These are phyloP conservation scores for Caenorhabditis imperialis DNA, from an alignment of 2,888 invertebrate species.

Conservation along the genomic window DNA sequence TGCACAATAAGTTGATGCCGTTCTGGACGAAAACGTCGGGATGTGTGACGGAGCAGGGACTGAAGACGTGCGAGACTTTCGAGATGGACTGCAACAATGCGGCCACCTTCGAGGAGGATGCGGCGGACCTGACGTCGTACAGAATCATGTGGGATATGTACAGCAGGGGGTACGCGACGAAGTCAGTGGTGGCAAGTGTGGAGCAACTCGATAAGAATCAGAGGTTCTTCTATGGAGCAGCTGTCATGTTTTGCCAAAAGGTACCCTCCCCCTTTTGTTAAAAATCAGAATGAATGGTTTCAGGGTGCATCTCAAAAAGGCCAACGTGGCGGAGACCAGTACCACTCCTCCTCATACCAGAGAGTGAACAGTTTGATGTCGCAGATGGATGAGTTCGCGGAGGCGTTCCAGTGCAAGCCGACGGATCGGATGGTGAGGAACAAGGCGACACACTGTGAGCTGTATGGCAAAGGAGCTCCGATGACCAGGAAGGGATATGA, in stretches of 20 bases:
- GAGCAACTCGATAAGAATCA: constrained; percentile 26
- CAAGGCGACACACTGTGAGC: constrained; percentile 29
- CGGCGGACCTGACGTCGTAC: constrained; percentile 27
- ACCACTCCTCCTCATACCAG: constrained; percentile 10
- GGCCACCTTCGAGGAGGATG: constrained; percentile 38
- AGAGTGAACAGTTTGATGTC: constrained; percentile 43
- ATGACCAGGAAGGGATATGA: not conserved
- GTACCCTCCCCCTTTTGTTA: too few species aligned
- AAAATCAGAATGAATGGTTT: too few species aligned
- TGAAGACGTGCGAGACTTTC: constrained; percentile 34
- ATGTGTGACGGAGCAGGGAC: constrained; percentile 29
- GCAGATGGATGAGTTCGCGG: constrained; percentile 38
- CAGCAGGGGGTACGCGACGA: constrained; percentile 10
- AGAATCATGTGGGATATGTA: constrained; percentile 15
- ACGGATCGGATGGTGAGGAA: constrained; percentile 28
- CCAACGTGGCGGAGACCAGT: too few species aligned
- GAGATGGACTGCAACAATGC: not conserved
- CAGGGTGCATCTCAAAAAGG: too few species aligned
- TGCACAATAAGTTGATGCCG: not conserved
- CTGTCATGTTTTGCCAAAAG: constrained; percentile 24
- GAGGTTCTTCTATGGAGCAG: constrained; percentile 45
- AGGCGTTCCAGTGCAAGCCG: constrained; percentile 36
- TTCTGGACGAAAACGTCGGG: constrained; percentile 23
- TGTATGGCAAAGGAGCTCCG: constrained; percentile 10
- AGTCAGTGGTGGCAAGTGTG: constrained; percentile 7